Conservation (phyloP, 2,888 invertebrate genomes). For the Stratiomys singularior region DNA sequence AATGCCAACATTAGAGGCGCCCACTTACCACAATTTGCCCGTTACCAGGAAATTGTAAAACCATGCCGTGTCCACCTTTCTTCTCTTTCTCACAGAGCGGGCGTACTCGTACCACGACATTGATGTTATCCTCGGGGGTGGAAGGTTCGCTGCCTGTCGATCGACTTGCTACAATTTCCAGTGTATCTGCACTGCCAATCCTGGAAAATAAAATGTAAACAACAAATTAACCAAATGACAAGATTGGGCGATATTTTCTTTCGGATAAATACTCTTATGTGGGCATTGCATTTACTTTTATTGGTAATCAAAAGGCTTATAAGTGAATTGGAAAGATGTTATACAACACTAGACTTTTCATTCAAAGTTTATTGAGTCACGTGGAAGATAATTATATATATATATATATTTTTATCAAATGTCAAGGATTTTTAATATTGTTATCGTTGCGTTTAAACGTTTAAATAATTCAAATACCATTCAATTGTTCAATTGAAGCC, state of each 20-base stretch:
- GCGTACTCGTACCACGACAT: constrained; percentile 87
- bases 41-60: constrained; percentile 87
- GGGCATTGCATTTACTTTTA: not conserved
- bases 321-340: not conserved
- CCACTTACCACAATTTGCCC: constrained; percentile 78
- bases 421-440: too few species aligned
- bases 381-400: too few species aligned
- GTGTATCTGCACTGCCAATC: constrained; percentile 64
- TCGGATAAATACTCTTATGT: not conserved
- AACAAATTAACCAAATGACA: constrained; percentile 19
- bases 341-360: too few species aligned
- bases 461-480: too few species aligned
- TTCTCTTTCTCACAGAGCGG: constrained; percentile 82
- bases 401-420: too few species aligned
- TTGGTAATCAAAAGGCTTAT: not conserved
- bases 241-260: not conserved
- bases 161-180: constrained; percentile 64
- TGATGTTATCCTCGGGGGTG: constrained; percentile 81
- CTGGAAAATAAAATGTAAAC: constrained; percentile 53
- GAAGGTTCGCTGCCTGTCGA: constrained; percentile 65
- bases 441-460: too few species aligned
- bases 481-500: too few species aligned
- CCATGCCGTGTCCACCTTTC: constrained; percentile 73
- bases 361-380: too few species aligned
- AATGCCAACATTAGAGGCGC: constrained; percentile 13